These are phyloP conservation scores for Cladopsammia gracilis DNA, from an alignment of 64 coral and sea anemone species.

Conservation along the genomic window DNA sequence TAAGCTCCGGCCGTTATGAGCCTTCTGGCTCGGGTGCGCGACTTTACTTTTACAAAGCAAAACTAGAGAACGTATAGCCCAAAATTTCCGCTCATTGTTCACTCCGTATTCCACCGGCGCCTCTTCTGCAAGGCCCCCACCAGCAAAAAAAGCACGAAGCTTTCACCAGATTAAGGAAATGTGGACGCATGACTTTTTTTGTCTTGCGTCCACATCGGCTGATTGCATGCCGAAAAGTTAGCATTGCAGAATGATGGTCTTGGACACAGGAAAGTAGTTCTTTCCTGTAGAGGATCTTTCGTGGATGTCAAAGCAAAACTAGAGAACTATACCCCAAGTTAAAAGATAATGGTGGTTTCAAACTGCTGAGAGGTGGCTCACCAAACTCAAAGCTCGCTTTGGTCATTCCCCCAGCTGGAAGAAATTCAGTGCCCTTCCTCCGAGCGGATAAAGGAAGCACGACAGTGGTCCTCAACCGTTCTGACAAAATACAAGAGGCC, in stretches of 20 bases:
- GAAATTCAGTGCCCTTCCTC: conserved; percentile 54
- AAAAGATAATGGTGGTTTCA: conserved; percentile 5
- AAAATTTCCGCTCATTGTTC: no score
- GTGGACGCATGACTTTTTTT: conserved; percentile 6
- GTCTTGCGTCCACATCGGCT: conserved; percentile 28
- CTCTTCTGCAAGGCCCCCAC: conserved; percentile 3
- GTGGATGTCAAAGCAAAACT: conserved; percentile 48
- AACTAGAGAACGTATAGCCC: no score
- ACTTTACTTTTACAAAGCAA: no score
- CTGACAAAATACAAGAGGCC: no score
- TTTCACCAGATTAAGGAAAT: conserved; percentile 9
- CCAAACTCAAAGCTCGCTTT: conserved; percentile 17
- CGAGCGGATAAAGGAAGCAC: no score
- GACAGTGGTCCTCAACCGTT: no score
- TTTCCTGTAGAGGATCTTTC: conserved; percentile 41
- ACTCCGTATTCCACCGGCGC: no score
- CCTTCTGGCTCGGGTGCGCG: no score
- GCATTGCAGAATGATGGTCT: conserved; percentile 34
- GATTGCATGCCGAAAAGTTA: conserved; percentile 7
- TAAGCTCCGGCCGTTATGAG: no score
- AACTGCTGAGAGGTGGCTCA: conserved; percentile 24
- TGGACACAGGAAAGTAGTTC: conserved; percentile 3
- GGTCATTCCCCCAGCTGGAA: conserved; percentile 20
- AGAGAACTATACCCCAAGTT: conserved; percentile 54
- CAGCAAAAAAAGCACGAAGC: not conserved